Conservation (phyloP, 1,140 invertebrate genomes). For the Coelopa frigida region DNA sequence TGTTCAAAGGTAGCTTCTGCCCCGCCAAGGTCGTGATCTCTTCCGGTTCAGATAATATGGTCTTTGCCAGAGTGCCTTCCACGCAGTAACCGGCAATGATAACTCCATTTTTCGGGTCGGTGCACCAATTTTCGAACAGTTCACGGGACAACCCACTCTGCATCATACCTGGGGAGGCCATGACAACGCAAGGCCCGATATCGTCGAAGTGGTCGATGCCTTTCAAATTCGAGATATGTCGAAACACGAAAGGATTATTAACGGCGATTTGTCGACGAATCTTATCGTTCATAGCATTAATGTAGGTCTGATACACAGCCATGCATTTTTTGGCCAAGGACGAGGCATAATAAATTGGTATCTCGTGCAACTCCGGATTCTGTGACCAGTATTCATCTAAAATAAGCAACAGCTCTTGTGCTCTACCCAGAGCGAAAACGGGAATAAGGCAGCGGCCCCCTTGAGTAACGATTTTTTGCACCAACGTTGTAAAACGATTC, state of each 20-base stretch:
- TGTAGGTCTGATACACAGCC: constrained; percentile 99
- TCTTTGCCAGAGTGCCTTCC: constrained; percentile 96
- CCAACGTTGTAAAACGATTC: constrained; percentile 85
- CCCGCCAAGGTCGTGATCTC: constrained; percentile 93
- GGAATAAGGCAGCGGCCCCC: constrained; percentile 97
- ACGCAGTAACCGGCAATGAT: constrained; percentile 99
- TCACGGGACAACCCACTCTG: constrained; percentile 96
- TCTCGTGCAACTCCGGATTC: constrained; percentile 96
- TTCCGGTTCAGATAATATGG: constrained; percentile 94
- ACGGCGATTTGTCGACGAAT: constrained; percentile 94
- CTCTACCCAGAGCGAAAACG: constrained; percentile 95
- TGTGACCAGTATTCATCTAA: constrained; percentile 97
- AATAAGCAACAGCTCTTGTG: constrained; percentile 94
- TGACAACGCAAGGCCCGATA: constrained; percentile 96
- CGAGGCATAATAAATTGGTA: constrained; percentile 99
- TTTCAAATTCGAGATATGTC: constrained; percentile 98
- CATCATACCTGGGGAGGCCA: constrained; percentile 99
- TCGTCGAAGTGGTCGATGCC: constrained; percentile 99
- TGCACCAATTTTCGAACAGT: constrained; percentile 98
- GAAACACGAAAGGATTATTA: constrained; percentile 98
- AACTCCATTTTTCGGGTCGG: constrained; percentile 94
- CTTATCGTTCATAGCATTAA: constrained; percentile 98
- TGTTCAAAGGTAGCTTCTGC: constrained; percentile 91
- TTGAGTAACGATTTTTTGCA: constrained; percentile 92
- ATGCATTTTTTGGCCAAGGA: constrained; percentile 99